Evolutionary conservation across 2,888 invertebrate species (phyloP), one percentile per base, ranked within the genome.

Genomic region (Melanostoma scalare): DNA sequence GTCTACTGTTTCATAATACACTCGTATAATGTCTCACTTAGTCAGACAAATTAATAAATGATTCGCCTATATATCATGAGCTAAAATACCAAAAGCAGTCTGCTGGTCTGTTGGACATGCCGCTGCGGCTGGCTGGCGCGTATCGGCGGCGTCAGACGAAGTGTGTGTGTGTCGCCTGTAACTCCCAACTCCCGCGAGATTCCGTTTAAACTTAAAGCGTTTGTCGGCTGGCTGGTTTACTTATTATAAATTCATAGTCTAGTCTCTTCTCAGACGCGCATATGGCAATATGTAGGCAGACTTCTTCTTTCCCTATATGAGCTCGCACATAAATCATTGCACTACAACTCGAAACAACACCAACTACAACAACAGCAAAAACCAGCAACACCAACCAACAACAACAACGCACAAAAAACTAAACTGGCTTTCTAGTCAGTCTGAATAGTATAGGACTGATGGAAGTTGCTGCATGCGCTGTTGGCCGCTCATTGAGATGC

Each of bases 1-100:
- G 79, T 84, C 84, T 78, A 67, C 84, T 71, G 58, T 65, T 78
- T 69, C 69, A 82, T 65, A 78, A 78, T 58, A 61, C 63, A 55
- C 84, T 55, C 71, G 65, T 71, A 56, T 71, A 79, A 84, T 84
- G 79, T 79, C 84, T 84, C 79, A 84, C 84, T 84, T 79, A 79
- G 53, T 44, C 67, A 53, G 84, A 55, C 74, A 75, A 84, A 79
- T 84, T 79, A 79, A 78, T 84, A 75, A 78, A 79, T 79, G 79
- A 84, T 84, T 84, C 74, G 61, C 65, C 78, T 50, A 84, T 84
- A 75, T 71, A 84, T 75, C 79, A 84, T 77, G 44, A 20, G 71
- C 20, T 42, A 20, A 58, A 75, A 75, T 75, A 74, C 79, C 69
- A 69, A 65, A 46, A 60, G 33, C 42, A 55, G 31, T 72, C 77